Percentiles rank a stretch among this genome's conserved stretches.
phyloP scores from a whole-genome alignment of 1,140 invertebrate genomes.

The Drosophila truncata region DNA sequence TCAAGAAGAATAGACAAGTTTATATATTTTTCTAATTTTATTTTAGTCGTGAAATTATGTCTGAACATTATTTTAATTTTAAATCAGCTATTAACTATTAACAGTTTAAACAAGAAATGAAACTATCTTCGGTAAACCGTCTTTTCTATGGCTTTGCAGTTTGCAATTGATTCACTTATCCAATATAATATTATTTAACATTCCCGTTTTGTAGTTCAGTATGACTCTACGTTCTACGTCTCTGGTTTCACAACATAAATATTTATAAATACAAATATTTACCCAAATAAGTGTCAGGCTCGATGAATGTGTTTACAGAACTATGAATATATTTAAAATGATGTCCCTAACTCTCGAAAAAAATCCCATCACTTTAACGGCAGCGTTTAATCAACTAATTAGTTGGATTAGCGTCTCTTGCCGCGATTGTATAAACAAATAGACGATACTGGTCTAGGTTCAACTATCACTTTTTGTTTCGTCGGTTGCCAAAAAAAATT shows the following conservation, averaged over 20 bases:
- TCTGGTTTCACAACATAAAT: neutral
- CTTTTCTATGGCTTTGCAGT: too few species aligned
- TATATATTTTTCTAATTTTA: neutral
- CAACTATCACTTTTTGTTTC: slow-evolving; percentile 78
- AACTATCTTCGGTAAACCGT: neutral
- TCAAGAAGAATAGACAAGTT: neutral
- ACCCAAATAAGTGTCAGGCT: slow-evolving; percentile 1
- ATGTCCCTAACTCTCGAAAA: slow-evolving; percentile 16
- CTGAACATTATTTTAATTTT: neutral
- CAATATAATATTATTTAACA: too few species aligned
- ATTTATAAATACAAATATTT: slow-evolving; percentile 1
- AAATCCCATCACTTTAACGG: slow-evolving; percentile 36
- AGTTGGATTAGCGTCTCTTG: slow-evolving; percentile 56
- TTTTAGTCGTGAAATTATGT: too few species aligned
- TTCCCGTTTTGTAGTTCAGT: neutral
- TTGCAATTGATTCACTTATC: neutral
- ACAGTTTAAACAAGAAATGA: neutral
- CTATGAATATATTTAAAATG: slow-evolving; percentile 5
- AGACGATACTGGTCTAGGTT: slow-evolving; percentile 50
- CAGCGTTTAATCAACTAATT: slow-evolving; percentile 59
- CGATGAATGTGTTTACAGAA: slow-evolving; percentile 11
- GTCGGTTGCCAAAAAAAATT: slow-evolving; percentile 39
- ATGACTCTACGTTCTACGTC: too few species aligned
- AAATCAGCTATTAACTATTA: neutral
- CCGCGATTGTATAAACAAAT: slow-evolving; percentile 37